Base-by-base conservation (phyloP, 2,113 vertebrate genomes). In the cattle (Bos taurus) region DNA sequence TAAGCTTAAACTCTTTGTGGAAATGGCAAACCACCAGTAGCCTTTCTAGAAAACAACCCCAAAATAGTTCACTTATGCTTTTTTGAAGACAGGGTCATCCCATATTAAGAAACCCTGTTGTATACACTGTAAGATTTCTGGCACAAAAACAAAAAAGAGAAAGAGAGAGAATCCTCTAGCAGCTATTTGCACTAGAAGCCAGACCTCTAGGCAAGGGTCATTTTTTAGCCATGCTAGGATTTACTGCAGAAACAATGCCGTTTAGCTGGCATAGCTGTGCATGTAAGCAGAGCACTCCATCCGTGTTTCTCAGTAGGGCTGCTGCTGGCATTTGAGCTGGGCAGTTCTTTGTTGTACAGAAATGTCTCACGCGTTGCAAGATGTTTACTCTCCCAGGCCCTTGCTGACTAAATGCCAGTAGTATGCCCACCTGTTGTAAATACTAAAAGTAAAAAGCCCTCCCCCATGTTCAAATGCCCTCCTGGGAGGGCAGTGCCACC, bases 81-180 rank as follows among this genome's bases (percentile, higher is more conserved):
- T 83, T 83, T 56, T 57, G 40, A 56, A 93, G 60, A 59, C 19
- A 28, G n/a, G 3, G 11, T 84, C 30, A 74, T 93, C 33, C 60
- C 86, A 80, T 36, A 93, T 92, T 71, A 94, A 86, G 36, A 97
- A 96, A 85, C 88, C 52, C 33, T 25, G 17, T 64, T 90, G 54
- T 87, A 30, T n/a, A 48, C 9, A 1, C n/a, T 25, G 16, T 71
- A 91, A 80, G 56, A 90, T 54, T 97, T 96, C 56, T 83, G 78
- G 48, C 17, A 89, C 52, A 67, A 48, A 52, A 26, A 57, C 21
- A 57, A 50, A 33, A 52, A 23, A 28, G 23, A 21, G 46, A 57
- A 33, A 48, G 17, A 74, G 21, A 2, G 36, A 88, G 59, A 48
- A 26, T 64, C 83, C 74, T 46, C n/a, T 60, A 60, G 64, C 67